Evolutionary conservation across 2,113 vertebrate species (phyloP), one percentile per base, ranked within the genome.

Genomic region (Chaenocephalus aceratus): DNA sequence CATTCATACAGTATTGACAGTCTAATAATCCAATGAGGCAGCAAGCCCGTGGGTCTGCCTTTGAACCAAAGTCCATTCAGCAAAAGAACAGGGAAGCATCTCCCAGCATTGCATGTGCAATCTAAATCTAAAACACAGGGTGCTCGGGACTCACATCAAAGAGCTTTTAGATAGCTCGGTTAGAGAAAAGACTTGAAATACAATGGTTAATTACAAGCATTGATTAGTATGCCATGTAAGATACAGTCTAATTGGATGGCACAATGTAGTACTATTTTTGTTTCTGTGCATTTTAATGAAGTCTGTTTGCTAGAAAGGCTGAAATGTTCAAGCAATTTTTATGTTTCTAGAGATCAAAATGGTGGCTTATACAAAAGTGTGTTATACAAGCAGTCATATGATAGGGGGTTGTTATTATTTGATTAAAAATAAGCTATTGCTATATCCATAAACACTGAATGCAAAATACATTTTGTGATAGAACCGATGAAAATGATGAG

Each of bases 131-230:
- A 88, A 90, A 87, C 84, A 89, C 84, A 72, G 76, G 78, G 72
- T 76, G 73, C 75, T 78, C 23, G 56, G 79, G 83, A 84, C 67
- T 82, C 79, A 84, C 91, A 90, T 94, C 91, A 94, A 94, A 94
- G 81, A 71, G 71, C 65, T 84, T 86, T 91, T 88, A 86, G 86
- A 94, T 91, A 85, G 81, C 86, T 60, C 6, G 21, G 71, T 81
- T 79, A 36, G 77, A 84, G 89, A 74, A 89, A 86, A 90, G 87
- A 86, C 89, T 90, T 84, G 80, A 88, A 89, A 89, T 90, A 88
- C 92, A 91, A 91, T 81, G 87, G 75, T 83, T 93, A 90, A 91
- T 92, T 91, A 89, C 49, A 14, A 80, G 84, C 68, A 77, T 84
- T 89, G 82, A 90, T 92, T 86, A 88, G 78, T 67, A 66, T 73